These are phyloP conservation scores for Hydrozoanthus gracilis DNA, from an alignment of 92 coral and sea anemone genomes.

Conservation along the genomic window DNA sequence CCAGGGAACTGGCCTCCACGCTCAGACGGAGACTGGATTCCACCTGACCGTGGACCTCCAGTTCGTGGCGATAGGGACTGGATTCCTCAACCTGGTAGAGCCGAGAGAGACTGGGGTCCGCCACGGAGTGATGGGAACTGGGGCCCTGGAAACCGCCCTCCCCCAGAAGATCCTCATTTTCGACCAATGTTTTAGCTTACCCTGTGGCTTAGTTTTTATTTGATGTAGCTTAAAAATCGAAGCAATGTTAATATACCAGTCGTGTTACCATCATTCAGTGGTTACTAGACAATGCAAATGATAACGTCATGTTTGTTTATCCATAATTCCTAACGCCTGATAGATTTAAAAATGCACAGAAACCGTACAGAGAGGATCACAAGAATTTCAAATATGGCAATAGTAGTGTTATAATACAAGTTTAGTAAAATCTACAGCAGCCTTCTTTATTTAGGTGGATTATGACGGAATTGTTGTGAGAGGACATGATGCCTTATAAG, in stretches of 20 bases:
- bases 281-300: neutral
- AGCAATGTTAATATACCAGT: too few species aligned
- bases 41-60: slow-evolving; percentile 88
- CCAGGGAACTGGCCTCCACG: slow-evolving; percentile 85
- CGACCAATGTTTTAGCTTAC: slow-evolving; percentile 74
- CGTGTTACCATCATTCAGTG: neutral
- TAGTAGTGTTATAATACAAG: too few species aligned
- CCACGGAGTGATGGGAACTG: slow-evolving; percentile 80
- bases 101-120: slow-evolving; percentile 94
- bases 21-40: slow-evolving; percentile 91
- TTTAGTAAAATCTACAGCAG: too few species aligned
- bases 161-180: slow-evolving; percentile 86
- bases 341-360: too few species aligned
- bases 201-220: neutral
- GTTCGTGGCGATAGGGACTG: slow-evolving; percentile 92
- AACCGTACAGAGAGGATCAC: too few species aligned
- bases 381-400: too few species aligned
- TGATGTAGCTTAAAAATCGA: neutral
- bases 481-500: too few species aligned
- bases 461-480: too few species aligned
- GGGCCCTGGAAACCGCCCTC: slow-evolving; percentile 83
- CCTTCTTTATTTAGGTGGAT: too few species aligned
- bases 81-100: slow-evolving; percentile 92
- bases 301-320: too few species aligned
- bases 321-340: too few species aligned